phyloP scores from a whole-genome alignment of 1,140 invertebrate species.

The Drosophila pectinifera region DNA sequence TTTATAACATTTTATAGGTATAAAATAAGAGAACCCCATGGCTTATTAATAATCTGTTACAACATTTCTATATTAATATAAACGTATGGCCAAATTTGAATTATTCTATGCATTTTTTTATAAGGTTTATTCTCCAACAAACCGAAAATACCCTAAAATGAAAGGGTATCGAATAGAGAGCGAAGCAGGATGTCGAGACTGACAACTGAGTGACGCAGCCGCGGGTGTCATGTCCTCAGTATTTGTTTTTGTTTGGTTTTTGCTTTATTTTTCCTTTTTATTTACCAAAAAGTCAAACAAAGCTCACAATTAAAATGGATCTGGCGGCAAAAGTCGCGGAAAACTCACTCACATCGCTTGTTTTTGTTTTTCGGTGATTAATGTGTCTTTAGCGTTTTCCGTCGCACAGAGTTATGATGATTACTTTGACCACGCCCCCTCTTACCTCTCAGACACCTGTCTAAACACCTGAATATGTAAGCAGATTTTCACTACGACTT shows the following conservation, averaged over 20 bases:
- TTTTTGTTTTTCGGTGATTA: constrained; percentile 60
- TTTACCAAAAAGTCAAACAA: constrained; percentile 33
- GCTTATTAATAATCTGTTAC: too few relatives aligned
- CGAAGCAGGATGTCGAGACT: not conserved
- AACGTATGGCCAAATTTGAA: too few relatives aligned
- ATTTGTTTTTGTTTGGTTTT: constrained; percentile 44
- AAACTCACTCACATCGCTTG: constrained; percentile 33
- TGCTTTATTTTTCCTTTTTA: constrained; percentile 31
- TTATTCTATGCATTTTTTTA: too few relatives aligned
- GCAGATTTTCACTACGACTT: not conserved
- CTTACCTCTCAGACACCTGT: constrained; percentile 33
- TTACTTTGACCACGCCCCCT: constrained; percentile 44
- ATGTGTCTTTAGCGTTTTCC: constrained; percentile 77
- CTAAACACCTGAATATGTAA: constrained; percentile 12
- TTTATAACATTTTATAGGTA: not conserved
- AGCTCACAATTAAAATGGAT: constrained; percentile 74
- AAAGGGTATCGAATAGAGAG: not conserved
- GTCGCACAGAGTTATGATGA: constrained; percentile 61
- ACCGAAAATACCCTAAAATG: not conserved
- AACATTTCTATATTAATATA: too few relatives aligned
- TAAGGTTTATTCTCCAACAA: too few relatives aligned
- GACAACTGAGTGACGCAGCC: constrained; percentile 58
- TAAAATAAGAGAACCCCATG: too few relatives aligned
- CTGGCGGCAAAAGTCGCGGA: constrained; percentile 68
- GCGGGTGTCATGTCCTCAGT: constrained; percentile 53